Evolutionary conservation across 2,797 vertebrate species (phyloP), one percentile per base, ranked within the genome.

Genomic region (Hyperoplus immaculatus): DNA sequence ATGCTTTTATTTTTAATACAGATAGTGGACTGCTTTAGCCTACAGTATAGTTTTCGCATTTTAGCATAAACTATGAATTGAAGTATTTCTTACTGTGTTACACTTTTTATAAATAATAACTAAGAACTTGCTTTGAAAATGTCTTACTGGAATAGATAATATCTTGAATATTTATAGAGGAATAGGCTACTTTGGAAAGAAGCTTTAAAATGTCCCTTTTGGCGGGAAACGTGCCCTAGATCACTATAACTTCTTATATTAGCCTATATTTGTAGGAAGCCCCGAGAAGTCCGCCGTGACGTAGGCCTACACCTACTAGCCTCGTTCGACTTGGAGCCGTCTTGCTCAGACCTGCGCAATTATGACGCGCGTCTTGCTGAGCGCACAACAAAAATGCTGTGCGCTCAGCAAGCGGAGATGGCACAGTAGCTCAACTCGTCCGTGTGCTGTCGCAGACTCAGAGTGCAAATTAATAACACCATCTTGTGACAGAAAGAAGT

Each of bases 361-460:
- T 29, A 29, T 29, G 29, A 29, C 29, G 29, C 29, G 29, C 29
- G 29, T 29, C 29, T 29, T 29, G 29, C 29, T 29, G 29, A 29
- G 29, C 29, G 29, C 29, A 29, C 21, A 21, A 21, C 21, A 21
- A 21, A 21, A 21, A 21, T 21, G 21, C 21, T 21, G 21, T 2
- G 21, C 21, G 21, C 21, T 21, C 21, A 29, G 29, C 29, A 29
- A 29, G 97, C 97, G 78, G 95, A 95, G 5, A 96, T 95, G 14
- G 96, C 97, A 6, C 96, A 97, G 84, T 62, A 95, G 91, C 95
- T 96, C 65, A 97, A 93, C 73, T 98, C 97, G 42, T 97, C 96
- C 0, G 82, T 66, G 43, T 98, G 97, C 68, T 96, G 93, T 0
- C 87, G 77, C 3, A 97, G 87, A 1, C 87, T 76, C 3, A 97